Evolutionary conservation across 2,888 invertebrate species (phyloP).

Genomic region (Xiphydria camelus): DNA sequence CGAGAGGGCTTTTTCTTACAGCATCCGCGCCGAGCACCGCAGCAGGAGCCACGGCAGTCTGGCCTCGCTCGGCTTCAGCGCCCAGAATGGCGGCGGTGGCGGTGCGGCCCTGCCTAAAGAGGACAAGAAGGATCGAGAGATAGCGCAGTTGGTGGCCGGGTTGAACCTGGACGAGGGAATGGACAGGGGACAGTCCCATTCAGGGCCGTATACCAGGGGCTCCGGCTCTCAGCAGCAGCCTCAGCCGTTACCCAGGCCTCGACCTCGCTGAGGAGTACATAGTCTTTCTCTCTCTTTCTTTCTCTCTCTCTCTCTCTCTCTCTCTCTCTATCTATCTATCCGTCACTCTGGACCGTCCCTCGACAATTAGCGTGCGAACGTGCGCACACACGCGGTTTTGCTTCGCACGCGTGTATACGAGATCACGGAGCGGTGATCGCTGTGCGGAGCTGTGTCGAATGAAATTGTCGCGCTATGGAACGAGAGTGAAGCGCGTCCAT

Average conservation of each 20-base stretch:
- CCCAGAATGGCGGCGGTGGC: conserved; percentile 60
- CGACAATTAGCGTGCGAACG: too few species aligned
- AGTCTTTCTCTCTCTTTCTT: too few species aligned
- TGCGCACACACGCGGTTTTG: too few species aligned
- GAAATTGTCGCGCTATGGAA: background rate
- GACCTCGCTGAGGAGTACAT: conserved; percentile 44
- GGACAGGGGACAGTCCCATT: conserved; percentile 69
- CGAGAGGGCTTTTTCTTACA: conserved; percentile 91
- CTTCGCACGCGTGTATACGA: too few species aligned
- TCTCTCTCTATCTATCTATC: too few species aligned
- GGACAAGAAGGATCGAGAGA: conserved; percentile 83
- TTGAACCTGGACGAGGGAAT: conserved; percentile 79
- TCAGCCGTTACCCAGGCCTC: conserved; percentile 53
- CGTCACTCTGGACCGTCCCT: too few species aligned
- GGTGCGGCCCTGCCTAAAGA: conserved; percentile 49
- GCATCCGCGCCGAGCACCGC: conserved; percentile 90
- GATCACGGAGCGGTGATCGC: too few species aligned
- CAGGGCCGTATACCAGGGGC: conserved; percentile 62
- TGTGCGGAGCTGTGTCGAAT: too few species aligned
- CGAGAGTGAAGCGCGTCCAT: conserved; percentile 2
- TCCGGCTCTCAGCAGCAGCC: conserved; percentile 56
- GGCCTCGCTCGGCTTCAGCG: conserved; percentile 87
- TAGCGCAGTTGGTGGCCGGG: conserved; percentile 91
- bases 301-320: too few species aligned
- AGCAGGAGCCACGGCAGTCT: conserved; percentile 90